Evolutionary conservation across 2,113 vertebrate genomes (phyloP).

Genomic region (Arizona elegans): DNA sequence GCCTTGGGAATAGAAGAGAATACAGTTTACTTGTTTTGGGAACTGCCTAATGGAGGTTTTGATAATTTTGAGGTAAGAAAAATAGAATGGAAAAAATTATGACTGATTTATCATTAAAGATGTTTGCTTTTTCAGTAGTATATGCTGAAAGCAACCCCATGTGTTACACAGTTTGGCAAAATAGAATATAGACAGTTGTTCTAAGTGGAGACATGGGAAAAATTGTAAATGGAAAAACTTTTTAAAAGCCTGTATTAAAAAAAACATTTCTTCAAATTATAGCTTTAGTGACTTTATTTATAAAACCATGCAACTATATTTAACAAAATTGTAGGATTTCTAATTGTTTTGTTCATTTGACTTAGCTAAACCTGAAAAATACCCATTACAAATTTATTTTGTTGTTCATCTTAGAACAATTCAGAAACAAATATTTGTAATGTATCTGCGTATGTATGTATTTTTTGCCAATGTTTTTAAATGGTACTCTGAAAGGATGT

Average conservation of each 20-base stretch:
- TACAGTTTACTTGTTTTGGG: constrained; percentile 79
- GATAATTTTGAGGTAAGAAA: constrained; percentile 78
- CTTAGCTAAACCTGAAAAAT: background rate
- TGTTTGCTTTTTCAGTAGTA: background rate
- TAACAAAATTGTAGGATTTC: background rate
- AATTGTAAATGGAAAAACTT: background rate
- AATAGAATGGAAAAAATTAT: background rate
- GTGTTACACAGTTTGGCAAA: background rate
- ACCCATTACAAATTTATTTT: background rate
- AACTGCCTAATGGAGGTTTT: constrained; percentile 70
- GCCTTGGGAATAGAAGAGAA: constrained; percentile 74
- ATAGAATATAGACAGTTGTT: background rate
- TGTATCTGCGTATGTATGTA: background rate
- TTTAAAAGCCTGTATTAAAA: background rate
- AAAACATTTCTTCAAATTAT: background rate
- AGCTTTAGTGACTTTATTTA: background rate
- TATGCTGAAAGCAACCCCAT: background rate
- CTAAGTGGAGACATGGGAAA: background rate
- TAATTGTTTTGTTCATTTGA: background rate
- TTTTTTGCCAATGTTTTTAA: background rate
- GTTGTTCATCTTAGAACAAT: background rate
- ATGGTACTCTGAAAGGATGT: background rate
- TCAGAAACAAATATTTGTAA: background rate
- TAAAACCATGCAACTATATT: background rate
- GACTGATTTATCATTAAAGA: background rate